Base-by-base conservation (phyloP, 2,797 vertebrate species). In the Argyrosomus regius region DNA sequence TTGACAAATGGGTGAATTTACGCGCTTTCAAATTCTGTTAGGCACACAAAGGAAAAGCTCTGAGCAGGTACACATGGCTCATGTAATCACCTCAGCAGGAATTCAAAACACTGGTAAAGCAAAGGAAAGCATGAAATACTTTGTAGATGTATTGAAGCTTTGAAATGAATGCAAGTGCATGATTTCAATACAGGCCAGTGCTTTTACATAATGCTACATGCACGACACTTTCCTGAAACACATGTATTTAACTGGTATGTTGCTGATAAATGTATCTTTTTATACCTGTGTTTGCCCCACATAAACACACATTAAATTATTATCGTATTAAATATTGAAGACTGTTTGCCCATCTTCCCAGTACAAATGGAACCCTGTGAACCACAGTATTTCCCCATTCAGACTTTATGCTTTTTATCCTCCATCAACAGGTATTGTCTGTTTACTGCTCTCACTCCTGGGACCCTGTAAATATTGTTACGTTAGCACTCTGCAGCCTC, bases 381-480 rank as follows among this genome's bases (percentile, higher is more conserved):
- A 67, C 35, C 50, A 73, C 43, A 76, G 7, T 11, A 18, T 61
- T 77, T 69, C 63, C 52, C 62, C 39, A 20, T 75, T 85, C 53
- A 77, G 77, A 70, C 80, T 78, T 62, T 14, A 7, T 74, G 35
- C 68, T 70, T 80, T 87, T 84, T 63, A 80, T 81, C 68, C 61
- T 75, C 43, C 56, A 57, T 81, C 67, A 84, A 77, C 66, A 81
- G 75, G 83, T 87, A 75, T 79, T 72, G 79, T 81, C 81, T 84
- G 69, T 84, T 90, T 82, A 85, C 28, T 5, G 48, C 66, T 71
- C 43, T 70, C 59, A 80, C 84, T 88, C 87, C 81, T 66, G 88
- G 83, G 83, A 91, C 58, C 9, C 16, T 5, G 80, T 77, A 82
- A 81, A 90, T 86, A 81, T 64, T 84, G 78, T 77, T 83, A 75